phyloP scores from a whole-genome alignment of 1,140 invertebrate species.

The Reticulitermes speratus region DNA sequence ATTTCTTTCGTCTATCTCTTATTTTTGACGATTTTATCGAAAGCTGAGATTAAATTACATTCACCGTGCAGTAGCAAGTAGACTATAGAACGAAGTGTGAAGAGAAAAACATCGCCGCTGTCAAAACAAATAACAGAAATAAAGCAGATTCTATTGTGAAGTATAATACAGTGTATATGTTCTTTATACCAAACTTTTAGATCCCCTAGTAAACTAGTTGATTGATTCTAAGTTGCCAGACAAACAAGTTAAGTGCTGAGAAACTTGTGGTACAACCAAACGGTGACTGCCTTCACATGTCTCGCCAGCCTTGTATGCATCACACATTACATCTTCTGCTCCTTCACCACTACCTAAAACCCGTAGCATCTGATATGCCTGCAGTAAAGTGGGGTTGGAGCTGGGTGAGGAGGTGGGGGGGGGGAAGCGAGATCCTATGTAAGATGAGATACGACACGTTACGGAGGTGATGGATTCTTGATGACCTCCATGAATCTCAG shows the following conservation, averaged over 20 bases:
- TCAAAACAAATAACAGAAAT: too few relatives aligned
- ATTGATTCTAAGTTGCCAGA: neutral
- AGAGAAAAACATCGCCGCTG: too few relatives aligned
- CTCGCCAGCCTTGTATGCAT: neutral
- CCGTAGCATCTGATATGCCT: neutral
- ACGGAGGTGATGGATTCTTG: neutral
- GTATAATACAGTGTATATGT: too few relatives aligned
- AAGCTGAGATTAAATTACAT: too few relatives aligned
- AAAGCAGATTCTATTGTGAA: too few relatives aligned
- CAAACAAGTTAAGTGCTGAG: neutral
- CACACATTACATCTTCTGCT: neutral
- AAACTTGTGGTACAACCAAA: neutral
- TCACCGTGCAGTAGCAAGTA: too few relatives aligned
- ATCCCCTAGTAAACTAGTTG: neutral
- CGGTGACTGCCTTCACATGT: neutral
- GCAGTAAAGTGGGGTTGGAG: neutral
- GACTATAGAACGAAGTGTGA: too few relatives aligned
- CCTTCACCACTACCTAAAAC: neutral
- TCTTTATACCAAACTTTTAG: too few relatives aligned
- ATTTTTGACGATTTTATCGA: too few relatives aligned
- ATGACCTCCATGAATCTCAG: slow-evolving; percentile 4
- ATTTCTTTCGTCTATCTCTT: too few relatives aligned
- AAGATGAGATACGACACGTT: neutral
- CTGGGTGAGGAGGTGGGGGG: neutral
- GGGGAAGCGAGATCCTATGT: neutral